These are phyloP conservation scores for Xyrauchen texanus DNA, from an alignment of 2,113 vertebrate species.

Conservation along the genomic window DNA sequence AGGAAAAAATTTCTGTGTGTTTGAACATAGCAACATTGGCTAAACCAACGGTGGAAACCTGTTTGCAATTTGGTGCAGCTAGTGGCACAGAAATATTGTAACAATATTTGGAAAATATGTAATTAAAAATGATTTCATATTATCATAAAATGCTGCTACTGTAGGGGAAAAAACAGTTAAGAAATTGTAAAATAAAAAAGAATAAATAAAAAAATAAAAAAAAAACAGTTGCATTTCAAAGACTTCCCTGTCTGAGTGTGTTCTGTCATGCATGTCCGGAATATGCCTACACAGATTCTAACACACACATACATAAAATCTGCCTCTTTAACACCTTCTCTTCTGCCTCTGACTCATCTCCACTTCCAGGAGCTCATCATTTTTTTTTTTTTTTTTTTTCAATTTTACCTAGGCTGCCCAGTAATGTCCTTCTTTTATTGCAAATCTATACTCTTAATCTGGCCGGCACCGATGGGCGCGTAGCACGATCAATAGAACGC, in stretches of 20 bases:
- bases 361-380: slow-evolving; percentile 59
- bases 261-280: background rate
- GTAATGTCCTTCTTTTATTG: slow-evolving; percentile 80
- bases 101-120: no score
- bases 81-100: no score
- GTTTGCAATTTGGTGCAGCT: no score
- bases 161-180: background rate
- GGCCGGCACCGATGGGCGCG: slow-evolving; percentile 71
- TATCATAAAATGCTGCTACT: background rate
- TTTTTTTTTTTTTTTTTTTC: slow-evolving; percentile 51
- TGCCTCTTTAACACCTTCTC: slow-evolving; percentile 22
- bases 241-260: background rate
- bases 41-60: no score
- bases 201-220: slow-evolving; percentile 1
- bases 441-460: slow-evolving; percentile 82
- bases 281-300: background rate
- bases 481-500: slow-evolving; percentile 69
- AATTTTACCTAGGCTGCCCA: slow-evolving; percentile 65
- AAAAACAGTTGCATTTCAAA: background rate
- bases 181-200: slow-evolving; percentile 11
- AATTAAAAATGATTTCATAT: no score
- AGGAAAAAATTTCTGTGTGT: no score
- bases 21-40: no score
- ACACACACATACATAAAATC: slow-evolving; percentile 22
- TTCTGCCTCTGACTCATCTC: slow-evolving; percentile 53